Percentiles rank a stretch among this genome's conserved stretches.
Evolutionary conservation across 2,888 invertebrate genomes (phyloP).

Genomic region (Ochropleura leucogaster): DNA sequence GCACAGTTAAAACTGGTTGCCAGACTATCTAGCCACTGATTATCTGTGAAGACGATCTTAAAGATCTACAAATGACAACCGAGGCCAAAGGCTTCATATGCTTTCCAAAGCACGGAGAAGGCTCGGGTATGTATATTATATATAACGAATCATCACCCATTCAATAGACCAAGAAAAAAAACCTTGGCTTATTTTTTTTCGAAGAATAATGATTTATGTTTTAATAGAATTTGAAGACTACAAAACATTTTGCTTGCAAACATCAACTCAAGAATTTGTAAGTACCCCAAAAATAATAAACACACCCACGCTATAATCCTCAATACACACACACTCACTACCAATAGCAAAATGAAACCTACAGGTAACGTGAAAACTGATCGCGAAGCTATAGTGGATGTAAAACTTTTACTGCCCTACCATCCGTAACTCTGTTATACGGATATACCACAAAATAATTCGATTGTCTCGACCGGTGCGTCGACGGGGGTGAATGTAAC

Average conservation of each 20-base stretch:
- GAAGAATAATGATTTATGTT: background rate
- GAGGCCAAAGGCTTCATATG: background rate
- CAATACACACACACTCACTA: background rate
- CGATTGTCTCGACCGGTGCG: slow-evolving; percentile 62
- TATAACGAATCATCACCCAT: too few relatives aligned
- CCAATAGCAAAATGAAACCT: slow-evolving; percentile 1
- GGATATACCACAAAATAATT: slow-evolving; percentile 63
- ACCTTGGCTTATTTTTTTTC: background rate
- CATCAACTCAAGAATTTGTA: background rate
- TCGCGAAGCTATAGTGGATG: slow-evolving; percentile 27
- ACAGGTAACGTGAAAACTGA: slow-evolving; percentile 39
- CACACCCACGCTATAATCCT: background rate
- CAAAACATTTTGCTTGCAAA: background rate
- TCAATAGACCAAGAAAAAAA: too few relatives aligned
- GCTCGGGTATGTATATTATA: too few relatives aligned
- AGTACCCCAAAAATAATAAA: background rate
- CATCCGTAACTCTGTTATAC: slow-evolving; percentile 53
- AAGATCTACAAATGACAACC: background rate
- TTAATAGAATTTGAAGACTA: background rate
- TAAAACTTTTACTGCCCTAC: slow-evolving; percentile 58
- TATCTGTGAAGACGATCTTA: background rate
- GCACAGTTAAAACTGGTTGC: background rate
- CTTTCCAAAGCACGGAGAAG: background rate
- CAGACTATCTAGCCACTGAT: background rate
- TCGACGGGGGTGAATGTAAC: slow-evolving; percentile 50